These are phyloP conservation scores for Potorous gilbertii DNA, from an alignment of 2,797 vertebrate species.

Conservation along the genomic window DNA sequence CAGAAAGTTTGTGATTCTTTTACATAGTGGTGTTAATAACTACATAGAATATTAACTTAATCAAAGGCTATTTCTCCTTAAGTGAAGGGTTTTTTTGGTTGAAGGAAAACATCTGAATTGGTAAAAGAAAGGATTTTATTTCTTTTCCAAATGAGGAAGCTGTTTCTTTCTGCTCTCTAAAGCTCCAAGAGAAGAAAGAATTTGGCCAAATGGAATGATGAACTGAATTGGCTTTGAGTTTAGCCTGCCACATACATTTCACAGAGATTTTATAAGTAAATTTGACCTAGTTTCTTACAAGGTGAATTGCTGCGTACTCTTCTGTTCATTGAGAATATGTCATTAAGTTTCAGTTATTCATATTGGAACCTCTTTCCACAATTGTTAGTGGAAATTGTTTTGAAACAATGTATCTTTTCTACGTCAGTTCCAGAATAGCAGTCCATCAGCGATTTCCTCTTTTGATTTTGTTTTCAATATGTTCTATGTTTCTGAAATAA, in stretches of 20 bases:
- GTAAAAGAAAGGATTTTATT: background rate
- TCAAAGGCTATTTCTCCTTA: background rate
- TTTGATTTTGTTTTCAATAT: background rate
- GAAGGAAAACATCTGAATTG: background rate
- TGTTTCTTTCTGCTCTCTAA: background rate
- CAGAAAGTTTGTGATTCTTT: background rate
- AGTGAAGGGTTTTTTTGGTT: background rate
- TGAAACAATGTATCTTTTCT: background rate
- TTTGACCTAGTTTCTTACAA: background rate
- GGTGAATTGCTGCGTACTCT: background rate
- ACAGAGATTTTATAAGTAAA: background rate
- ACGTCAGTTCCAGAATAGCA: background rate
- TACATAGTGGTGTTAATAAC: background rate
- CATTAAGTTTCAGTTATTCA: background rate
- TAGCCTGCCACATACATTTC: background rate
- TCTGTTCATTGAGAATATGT: background rate
- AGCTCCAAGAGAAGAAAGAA: background rate
- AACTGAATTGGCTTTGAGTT: background rate
- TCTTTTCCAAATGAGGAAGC: background rate
- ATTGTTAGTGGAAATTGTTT: background rate
- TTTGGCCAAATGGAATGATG: background rate
- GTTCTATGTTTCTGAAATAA: background rate
- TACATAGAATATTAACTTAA: background rate
- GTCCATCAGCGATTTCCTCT: background rate
- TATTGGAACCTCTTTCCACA: background rate